Base-by-base conservation (phyloP, 2,888 invertebrate genomes). In the Patella depressa region DNA sequence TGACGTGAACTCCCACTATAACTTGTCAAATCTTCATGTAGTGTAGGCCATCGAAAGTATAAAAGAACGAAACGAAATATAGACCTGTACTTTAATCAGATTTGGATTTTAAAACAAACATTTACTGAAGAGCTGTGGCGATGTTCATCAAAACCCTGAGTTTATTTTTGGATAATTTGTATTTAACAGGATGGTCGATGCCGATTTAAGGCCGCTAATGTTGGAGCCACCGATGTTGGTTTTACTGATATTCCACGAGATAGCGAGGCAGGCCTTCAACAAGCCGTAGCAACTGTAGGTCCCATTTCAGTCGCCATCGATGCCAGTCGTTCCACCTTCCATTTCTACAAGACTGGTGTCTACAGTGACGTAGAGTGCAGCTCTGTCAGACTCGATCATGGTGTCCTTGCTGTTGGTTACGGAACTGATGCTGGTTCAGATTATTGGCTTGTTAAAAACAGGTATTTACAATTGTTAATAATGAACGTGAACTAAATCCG, bases 281-380 rank as follows among this genome's bases (percentile, higher is more conserved):
- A 93, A 80, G 97, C 97, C 17, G 94, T 97, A 74, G 97, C 97
- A 78, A 95, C 95, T 0, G 91, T 95, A 80, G 97, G 97, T 0
- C 97, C 97, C 12, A 93, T 97, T 71, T 94, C 96, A 12, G 95
- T 97, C 74, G 97, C 96, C 87, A 97, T 97, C 89, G 96, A 97
- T 93, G 97, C 97, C 79, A 94, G 95, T 71, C 95, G 94, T 83
- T 93, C 94, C 90, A 75, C 80, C 77, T 82, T 83, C 82, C 80
- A 75, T 17, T 69, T 77, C 11, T 81, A 81, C 77, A 75, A 72
- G 69, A 53, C 55, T 53, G 83, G 84, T 11, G 94, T 97, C 79
- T 97, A 96, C 92, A 94, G 94, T 89, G 97, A 97, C 85, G 94
- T 95, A 70, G 92, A 94, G 72, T 98, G 97, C 92, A 89, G 88